phyloP scores from a whole-genome alignment of 2,888 invertebrate species.

The Troglohyphantes excavatus region DNA sequence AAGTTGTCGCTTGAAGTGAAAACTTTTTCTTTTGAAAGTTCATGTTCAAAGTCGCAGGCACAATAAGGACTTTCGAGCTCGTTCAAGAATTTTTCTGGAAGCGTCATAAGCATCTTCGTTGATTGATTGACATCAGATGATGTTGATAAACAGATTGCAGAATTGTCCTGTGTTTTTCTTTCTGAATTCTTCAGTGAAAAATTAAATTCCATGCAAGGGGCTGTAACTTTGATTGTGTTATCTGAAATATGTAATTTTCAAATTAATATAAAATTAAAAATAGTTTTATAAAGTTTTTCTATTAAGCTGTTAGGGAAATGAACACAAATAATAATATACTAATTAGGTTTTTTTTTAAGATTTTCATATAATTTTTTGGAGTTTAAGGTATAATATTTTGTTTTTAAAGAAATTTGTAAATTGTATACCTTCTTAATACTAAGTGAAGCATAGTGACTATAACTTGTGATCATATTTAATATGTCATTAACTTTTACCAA shows the following conservation, averaged over 20 bases:
- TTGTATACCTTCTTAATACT: no score
- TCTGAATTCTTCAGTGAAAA: neutral
- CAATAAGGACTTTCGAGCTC: neutral
- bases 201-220: neutral
- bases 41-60: neutral
- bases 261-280: no score
- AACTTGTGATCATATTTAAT: no score
- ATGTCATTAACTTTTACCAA: no score
- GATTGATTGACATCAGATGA: neutral
- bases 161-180: neutral
- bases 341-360: no score
- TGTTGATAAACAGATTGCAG: neutral
- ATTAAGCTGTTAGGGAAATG: no score
- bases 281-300: no score
- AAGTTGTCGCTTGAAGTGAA: neutral
- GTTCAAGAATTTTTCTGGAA: neutral
- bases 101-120: neutral
- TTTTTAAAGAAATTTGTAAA: no score
- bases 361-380: no score
- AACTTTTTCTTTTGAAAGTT: constrained; percentile 5
- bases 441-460: no score
- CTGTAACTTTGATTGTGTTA: neutral
- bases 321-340: no score
- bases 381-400: no score
- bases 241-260: neutral